phyloP scores from a whole-genome alignment of 2,797 vertebrate genomes.

The Cichlasoma orientale region DNA sequence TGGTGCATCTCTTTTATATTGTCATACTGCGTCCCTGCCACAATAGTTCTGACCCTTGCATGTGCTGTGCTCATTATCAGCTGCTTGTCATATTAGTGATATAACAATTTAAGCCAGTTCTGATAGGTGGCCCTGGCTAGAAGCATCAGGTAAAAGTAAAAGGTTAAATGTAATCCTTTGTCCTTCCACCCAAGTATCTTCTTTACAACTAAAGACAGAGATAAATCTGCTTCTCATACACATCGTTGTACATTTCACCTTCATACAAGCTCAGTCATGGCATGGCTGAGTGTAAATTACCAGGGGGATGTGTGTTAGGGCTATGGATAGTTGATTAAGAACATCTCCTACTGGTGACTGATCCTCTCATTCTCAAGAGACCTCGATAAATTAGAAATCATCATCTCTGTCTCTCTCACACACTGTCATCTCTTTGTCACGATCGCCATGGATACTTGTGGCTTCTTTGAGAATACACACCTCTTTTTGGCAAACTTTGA shows the following conservation, averaged over 20 bases:
- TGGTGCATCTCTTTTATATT: slow-evolving; percentile 37
- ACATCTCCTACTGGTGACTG: slow-evolving; percentile 54
- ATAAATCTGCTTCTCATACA: slow-evolving; percentile 51
- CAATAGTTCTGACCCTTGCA: slow-evolving; percentile 37
- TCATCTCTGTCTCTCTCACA: slow-evolving; percentile 39
- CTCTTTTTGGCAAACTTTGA: slow-evolving; percentile 39
- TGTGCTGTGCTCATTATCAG: slow-evolving; percentile 37
- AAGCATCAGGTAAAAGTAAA: slow-evolving; percentile 47
- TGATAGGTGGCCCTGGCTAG: slow-evolving; percentile 22
- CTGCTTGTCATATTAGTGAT: slow-evolving; percentile 44
- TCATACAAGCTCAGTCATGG: slow-evolving; percentile 44
- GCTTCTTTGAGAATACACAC: slow-evolving; percentile 29
- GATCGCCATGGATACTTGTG: slow-evolving; percentile 4
- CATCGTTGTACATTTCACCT: slow-evolving; percentile 47
- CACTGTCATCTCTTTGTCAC: slow-evolving; percentile 12
- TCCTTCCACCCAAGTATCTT: slow-evolving; percentile 48
- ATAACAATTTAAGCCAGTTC: slow-evolving; percentile 37
- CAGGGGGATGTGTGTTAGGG: slow-evolving; percentile 38
- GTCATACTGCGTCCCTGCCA: slow-evolving; percentile 20
- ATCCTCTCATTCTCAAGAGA: slow-evolving; percentile 47
- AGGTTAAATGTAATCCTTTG: slow-evolving; percentile 54
- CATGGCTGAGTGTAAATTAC: slow-evolving; percentile 49
- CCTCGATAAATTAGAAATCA: slow-evolving; percentile 63
- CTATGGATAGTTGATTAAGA: slow-evolving; percentile 52
- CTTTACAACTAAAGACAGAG: slow-evolving; percentile 46